Percentiles rank a stretch among this genome's conserved stretches.
Evolutionary conservation across 1,140 invertebrate species (phyloP).

Genomic region (Ceratina japonica): DNA sequence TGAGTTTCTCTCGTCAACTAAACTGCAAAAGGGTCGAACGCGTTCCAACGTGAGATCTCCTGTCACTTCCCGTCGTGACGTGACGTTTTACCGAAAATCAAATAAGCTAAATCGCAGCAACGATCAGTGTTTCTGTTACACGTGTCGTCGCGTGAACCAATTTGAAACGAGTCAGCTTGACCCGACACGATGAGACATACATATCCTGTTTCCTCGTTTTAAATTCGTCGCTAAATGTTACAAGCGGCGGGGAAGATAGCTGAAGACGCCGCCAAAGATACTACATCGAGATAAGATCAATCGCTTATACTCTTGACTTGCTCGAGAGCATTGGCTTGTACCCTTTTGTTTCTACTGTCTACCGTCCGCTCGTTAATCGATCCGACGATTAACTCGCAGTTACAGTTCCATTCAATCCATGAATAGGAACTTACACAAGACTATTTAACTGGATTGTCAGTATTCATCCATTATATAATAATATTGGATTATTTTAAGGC

Average conservation of each 20-base stretch:
- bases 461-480: too few relatives aligned
- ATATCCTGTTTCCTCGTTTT: background rate
- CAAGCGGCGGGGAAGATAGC: slow-evolving; percentile 4
- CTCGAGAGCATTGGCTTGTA: slow-evolving; percentile 25
- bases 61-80: too few relatives aligned
- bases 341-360: slow-evolving; percentile 17
- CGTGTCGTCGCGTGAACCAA: slow-evolving; percentile 1
- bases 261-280: slow-evolving; percentile 33
- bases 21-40: background rate
- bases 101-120: background rate
- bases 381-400: slow-evolving; percentile 6
- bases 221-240: slow-evolving; percentile 38
- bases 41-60: background rate
- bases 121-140: slow-evolving; percentile 2
- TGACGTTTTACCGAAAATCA: background rate
- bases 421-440: too few relatives aligned
- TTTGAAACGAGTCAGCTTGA: background rate
- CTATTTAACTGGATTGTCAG: too few relatives aligned
- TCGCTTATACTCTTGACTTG: slow-evolving; percentile 25
- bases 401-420: background rate
- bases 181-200: background rate
- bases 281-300: slow-evolving; percentile 30
- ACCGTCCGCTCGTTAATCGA: slow-evolving; percentile 30
- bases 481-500: too few relatives aligned
- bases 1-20: too few relatives aligned